phyloP scores from a whole-genome alignment of 2,113 vertebrate species.

The Gila orcuttii region DNA sequence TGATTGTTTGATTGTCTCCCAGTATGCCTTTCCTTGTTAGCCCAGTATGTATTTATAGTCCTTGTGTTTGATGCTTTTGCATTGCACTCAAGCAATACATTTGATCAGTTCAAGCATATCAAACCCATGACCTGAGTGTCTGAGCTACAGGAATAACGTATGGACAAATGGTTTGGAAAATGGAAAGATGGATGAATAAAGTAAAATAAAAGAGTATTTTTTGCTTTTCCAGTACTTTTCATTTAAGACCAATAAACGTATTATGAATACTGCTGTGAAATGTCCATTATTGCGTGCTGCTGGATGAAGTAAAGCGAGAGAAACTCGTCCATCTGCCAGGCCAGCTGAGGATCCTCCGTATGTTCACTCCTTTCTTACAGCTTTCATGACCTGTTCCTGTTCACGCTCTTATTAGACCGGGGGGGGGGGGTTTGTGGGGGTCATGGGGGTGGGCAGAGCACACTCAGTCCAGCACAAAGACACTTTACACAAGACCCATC shows the following conservation, averaged over 20 bases:
- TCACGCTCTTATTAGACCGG: conserved; percentile 39
- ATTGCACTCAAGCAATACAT: background rate
- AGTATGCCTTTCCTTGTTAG: too few species aligned
- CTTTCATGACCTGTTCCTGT: conserved; percentile 47
- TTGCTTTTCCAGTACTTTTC: background rate
- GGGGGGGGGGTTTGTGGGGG: background rate
- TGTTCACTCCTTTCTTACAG: conserved; percentile 49
- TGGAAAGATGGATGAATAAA: background rate
- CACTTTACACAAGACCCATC: background rate
- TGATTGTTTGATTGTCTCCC: too few species aligned
- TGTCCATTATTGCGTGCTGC: conserved; percentile 17
- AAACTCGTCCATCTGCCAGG: conserved; percentile 52
- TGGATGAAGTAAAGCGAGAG: conserved; percentile 47
- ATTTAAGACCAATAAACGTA: background rate
- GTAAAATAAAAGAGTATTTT: background rate
- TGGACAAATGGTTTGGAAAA: background rate
- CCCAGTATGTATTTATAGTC: too few species aligned
- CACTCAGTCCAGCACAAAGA: background rate
- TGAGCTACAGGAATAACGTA: too few species aligned
- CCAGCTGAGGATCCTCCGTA: conserved; percentile 62
- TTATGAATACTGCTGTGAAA: background rate
- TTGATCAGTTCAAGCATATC: background rate
- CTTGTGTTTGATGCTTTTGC: too few species aligned
- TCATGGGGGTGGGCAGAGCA: background rate
- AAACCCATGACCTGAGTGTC: background rate